Evolutionary conservation across 2,113 vertebrate species (phyloP).

Genomic region (Mesitornis unicolor): DNA sequence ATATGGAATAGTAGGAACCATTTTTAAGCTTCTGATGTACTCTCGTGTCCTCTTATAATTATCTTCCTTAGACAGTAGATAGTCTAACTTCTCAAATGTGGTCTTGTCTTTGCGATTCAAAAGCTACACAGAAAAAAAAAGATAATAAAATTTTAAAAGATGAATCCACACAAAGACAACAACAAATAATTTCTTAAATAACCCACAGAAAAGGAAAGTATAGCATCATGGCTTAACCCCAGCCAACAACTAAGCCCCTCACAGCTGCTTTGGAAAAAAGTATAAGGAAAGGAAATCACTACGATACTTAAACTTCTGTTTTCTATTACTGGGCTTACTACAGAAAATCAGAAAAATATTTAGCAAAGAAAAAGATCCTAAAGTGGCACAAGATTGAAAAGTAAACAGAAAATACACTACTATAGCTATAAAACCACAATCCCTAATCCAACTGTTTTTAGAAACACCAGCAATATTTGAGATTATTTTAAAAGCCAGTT

Average conservation of each 20-base stretch:
- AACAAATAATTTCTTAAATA: not conserved
- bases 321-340: not conserved
- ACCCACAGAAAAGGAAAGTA: not conserved
- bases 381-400: not conserved
- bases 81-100: constrained; percentile 92
- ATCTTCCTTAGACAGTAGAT: constrained; percentile 91
- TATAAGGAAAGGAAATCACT: not conserved
- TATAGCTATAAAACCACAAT: not conserved
- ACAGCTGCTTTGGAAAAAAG: not conserved
- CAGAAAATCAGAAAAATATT: not conserved
- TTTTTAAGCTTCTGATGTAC: constrained; percentile 89
- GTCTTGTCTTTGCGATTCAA: constrained; percentile 92
- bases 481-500: not conserved
- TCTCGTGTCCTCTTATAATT: constrained; percentile 93
- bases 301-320: not conserved
- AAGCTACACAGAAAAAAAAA: constrained; percentile 73
- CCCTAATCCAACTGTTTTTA: not conserved
- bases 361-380: not conserved
- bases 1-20: constrained; percentile 92
- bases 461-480: not conserved
- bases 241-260: no score
- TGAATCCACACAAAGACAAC: not conserved
- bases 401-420: not conserved
- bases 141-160: not conserved
- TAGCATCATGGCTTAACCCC: no score